Evolutionary conservation across 35 echinoderm and acorn worm genomes (phyloP).

Genomic region (Lytechinus variegatus): DNA sequence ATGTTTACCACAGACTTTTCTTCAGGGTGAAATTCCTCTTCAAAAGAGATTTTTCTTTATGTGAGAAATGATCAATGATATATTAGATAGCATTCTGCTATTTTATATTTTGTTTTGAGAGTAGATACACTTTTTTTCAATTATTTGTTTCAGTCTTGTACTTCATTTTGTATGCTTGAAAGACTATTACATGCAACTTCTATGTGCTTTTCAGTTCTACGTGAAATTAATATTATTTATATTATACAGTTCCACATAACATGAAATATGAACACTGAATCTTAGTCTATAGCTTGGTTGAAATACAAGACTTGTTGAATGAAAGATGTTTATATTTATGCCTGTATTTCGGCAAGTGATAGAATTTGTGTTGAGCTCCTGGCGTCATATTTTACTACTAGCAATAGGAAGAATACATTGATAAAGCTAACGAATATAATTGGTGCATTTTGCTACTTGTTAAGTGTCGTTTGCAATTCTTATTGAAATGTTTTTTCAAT

Average conservation of each 20-base stretch:
- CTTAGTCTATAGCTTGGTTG: too few relatives aligned
- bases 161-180: neutral
- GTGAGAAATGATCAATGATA: too few relatives aligned
- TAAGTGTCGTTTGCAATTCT: neutral
- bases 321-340: too few relatives aligned
- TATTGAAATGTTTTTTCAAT: neutral
- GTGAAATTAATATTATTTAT: too few relatives aligned
- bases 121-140: neutral
- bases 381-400: neutral
- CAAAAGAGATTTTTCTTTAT: neutral
- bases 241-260: too few relatives aligned
- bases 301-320: too few relatives aligned
- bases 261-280: too few relatives aligned
- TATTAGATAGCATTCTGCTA: neutral
- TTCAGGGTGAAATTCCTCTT: too few relatives aligned
- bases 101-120: neutral
- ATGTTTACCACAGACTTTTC: too few relatives aligned
- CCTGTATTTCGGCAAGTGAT: neutral
- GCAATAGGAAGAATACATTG: neutral
- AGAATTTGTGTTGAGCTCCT: neutral
- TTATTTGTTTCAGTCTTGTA: neutral
- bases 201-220: too few relatives aligned
- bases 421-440: neutral
- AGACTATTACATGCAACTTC: too few relatives aligned
- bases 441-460: neutral